Evolutionary conservation across 1,140 invertebrate genomes (phyloP).

Genomic region (Anastrepha obliqua): DNA sequence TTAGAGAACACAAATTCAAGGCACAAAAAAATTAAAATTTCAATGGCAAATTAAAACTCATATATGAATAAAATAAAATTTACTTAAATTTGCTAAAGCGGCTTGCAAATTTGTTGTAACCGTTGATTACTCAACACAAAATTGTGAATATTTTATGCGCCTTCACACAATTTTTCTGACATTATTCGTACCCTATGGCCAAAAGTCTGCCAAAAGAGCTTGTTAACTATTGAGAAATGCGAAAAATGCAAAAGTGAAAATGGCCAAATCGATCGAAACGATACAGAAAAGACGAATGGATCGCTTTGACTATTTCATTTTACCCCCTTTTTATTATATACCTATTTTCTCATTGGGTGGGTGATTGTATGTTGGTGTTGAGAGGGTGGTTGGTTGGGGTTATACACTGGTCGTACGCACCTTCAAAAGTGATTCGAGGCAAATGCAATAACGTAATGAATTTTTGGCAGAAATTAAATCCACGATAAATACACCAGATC

Average conservation of each 20-base stretch:
- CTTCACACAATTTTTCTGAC: not conserved
- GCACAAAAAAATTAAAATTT: not conserved
- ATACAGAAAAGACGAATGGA: not conserved
- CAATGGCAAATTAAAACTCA: not conserved
- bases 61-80: not conserved
- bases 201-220: constrained; percentile 25
- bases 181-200: not conserved
- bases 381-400: not conserved
- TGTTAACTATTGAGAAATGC: constrained; percentile 34
- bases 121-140: constrained; percentile 34
- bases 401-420: not conserved
- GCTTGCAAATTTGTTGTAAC: not conserved
- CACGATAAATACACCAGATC: not conserved
- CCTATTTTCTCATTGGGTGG: not conserved
- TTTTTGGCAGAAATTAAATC: not conserved
- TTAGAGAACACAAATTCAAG: not conserved
- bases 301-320: not conserved
- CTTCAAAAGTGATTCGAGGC: not conserved
- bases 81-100: not conserved
- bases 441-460: not conserved
- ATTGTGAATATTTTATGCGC: not conserved
- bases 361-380: not conserved
- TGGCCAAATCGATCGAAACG: not conserved
- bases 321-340: not conserved
- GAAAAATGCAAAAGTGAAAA: constrained; percentile 20